Evolutionary conservation across 2,113 vertebrate species (phyloP).

Genomic region (Ptyas mucosa): DNA sequence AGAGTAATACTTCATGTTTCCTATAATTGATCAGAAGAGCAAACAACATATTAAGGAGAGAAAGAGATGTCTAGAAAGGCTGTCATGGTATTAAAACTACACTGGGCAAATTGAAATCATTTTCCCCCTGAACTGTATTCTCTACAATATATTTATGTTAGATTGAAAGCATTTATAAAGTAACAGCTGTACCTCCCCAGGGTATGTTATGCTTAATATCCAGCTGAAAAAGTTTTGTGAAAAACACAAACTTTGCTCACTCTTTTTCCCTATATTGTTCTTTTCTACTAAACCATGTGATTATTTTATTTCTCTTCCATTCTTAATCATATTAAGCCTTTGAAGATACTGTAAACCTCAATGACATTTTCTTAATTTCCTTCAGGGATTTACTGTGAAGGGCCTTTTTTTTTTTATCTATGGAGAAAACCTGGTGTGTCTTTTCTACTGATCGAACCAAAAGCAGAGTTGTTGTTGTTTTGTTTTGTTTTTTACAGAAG

Average conservation of each 20-base stretch:
- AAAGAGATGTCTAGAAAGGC: background rate
- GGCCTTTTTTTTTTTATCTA: conserved; percentile 5
- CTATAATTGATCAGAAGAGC: background rate
- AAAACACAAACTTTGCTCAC: background rate
- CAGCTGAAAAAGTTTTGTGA: background rate
- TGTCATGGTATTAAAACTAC: background rate
- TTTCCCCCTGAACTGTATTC: background rate
- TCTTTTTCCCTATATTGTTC: background rate
- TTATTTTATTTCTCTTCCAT: conserved; percentile 4
- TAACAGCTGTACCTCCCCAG: background rate
- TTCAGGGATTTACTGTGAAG: conserved; percentile 2
- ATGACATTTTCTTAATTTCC: conserved; percentile 12
- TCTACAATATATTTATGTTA: background rate
- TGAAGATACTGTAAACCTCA: background rate
- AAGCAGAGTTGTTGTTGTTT: background rate
- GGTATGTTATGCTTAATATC: background rate
- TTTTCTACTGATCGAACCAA: background rate
- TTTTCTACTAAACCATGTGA: conserved; percentile 11
- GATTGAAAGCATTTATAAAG: background rate
- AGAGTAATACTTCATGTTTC: background rate
- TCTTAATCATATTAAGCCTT: background rate
- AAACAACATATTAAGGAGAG: background rate
- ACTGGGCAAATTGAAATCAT: background rate
- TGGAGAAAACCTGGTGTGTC: background rate
- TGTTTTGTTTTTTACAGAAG: background rate